Evolutionary conservation across 35 echinoderm and acorn worm genomes (phyloP).

Genomic region (Chiridota heheva): DNA sequence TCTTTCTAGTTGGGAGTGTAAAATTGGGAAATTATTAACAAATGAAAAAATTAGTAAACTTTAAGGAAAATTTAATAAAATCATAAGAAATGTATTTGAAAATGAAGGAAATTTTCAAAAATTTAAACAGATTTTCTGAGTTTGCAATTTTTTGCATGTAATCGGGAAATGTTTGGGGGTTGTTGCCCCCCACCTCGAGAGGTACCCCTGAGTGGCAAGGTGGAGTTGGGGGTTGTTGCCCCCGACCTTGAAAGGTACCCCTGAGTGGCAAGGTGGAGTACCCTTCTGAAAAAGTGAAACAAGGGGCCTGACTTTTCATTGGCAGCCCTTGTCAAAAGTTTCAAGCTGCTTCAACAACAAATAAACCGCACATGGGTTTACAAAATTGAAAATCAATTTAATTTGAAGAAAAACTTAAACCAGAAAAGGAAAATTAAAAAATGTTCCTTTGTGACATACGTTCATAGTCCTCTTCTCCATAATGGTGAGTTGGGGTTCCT

Average conservation of each 20-base stretch:
- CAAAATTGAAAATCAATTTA: background rate
- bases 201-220: background rate
- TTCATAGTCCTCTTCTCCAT: slow-evolving; percentile 69
- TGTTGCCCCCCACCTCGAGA: background rate
- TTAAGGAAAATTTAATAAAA: no score
- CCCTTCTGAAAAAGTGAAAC: background rate
- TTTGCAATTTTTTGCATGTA: no score
- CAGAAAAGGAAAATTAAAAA: background rate
- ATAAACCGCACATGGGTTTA: no score
- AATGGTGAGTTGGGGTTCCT: slow-evolving; percentile 33
- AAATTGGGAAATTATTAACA: no score
- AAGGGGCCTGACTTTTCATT: background rate
- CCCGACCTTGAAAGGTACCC: background rate
- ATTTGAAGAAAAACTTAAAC: background rate
- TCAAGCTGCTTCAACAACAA: background rate
- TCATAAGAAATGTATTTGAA: no score
- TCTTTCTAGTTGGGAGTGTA: no score
- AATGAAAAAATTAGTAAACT: no score
- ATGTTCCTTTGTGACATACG: slow-evolving; percentile 33
- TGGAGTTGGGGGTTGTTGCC: background rate
- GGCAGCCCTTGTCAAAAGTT: background rate
- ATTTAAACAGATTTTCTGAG: no score
- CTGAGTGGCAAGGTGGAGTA: background rate
- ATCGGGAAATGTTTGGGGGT: no score
- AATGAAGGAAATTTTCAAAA: no score